phyloP scores from a whole-genome alignment of 2,797 vertebrate species.

The Smutsia gigantea region DNA sequence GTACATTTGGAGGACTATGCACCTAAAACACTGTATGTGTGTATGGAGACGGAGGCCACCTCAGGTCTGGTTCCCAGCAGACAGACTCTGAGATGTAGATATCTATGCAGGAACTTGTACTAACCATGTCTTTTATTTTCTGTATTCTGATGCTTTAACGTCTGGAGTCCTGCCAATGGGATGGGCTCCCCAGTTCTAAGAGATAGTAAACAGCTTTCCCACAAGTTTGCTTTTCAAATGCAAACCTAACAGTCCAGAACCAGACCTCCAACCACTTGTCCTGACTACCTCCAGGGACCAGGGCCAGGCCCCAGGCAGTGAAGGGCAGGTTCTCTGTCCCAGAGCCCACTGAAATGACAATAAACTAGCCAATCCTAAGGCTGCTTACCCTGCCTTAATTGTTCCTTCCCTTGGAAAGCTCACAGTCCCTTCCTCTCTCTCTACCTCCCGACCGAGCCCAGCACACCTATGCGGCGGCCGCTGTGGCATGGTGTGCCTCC shows the following conservation, averaged over 20 bases:
- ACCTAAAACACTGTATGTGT: background rate
- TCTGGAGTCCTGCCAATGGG: background rate
- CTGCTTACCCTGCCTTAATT: background rate
- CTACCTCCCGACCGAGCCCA: background rate
- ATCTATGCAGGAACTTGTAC: background rate
- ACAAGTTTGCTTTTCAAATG: background rate
- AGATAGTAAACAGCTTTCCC: background rate
- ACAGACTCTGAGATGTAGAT: background rate
- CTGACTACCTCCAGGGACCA: background rate
- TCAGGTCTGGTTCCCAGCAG: background rate
- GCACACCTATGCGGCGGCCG: too few relatives aligned
- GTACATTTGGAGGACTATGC: background rate
- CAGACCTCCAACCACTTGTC: background rate
- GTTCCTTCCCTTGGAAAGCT: background rate
- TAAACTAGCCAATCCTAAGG: background rate
- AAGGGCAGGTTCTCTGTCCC: background rate
- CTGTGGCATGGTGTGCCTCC: too few relatives aligned
- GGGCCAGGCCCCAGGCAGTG: background rate
- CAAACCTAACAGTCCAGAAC: background rate
- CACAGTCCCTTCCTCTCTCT: background rate
- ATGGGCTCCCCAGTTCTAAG: background rate
- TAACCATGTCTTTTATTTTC: background rate
- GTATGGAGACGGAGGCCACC: background rate
- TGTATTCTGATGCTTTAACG: background rate
- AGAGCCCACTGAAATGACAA: background rate